A percentile compares a stretch with the other conserved stretches of the same genome.
phyloP scores from a whole-genome alignment of 2,888 invertebrate genomes.

The Zygaena filipendulae region DNA sequence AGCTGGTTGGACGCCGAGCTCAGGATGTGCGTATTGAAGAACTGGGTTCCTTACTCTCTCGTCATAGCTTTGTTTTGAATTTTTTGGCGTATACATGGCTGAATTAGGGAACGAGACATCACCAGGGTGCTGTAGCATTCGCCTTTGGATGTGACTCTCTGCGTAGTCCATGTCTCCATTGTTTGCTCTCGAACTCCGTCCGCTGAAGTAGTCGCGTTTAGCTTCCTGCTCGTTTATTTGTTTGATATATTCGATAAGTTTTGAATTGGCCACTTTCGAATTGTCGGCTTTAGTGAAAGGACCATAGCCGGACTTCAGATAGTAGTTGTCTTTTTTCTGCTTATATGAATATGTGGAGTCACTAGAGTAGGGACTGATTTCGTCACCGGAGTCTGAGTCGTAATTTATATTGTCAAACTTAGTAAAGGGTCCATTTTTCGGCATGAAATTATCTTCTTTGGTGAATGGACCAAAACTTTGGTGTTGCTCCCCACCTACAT shows the following conservation, averaged over 20 bases:
- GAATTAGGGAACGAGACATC: conserved; percentile 74
- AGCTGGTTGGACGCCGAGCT: conserved; percentile 81
- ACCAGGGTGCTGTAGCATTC: conserved; percentile 77
- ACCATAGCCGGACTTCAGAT: conserved; percentile 61
- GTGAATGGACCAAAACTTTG: conserved; percentile 69
- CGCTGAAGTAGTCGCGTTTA: conserved; percentile 70
- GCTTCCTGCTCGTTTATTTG: conserved; percentile 74
- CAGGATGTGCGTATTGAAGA: conserved; percentile 83
- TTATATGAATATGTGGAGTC: conserved; percentile 43
- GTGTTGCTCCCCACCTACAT: conserved; percentile 34
- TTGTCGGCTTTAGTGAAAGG: conserved; percentile 74
- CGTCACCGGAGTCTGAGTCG: too few species aligned
- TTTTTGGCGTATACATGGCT: conserved; percentile 71
- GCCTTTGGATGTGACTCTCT: conserved; percentile 72
- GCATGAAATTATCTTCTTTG: conserved; percentile 70
- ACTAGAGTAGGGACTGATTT: too few species aligned
- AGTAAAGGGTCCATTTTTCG: conserved; percentile 68
- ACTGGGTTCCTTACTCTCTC: conserved; percentile 80
- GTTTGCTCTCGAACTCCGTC: conserved; percentile 58
- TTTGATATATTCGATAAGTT: conserved; percentile 73
- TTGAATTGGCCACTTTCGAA: conserved; percentile 65
- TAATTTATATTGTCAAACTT: conserved; percentile 68
- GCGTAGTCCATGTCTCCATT: conserved; percentile 52
- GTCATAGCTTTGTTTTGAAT: conserved; percentile 71
- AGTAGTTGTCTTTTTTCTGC: conserved; percentile 51